Evolutionary conservation across 2,797 vertebrate species (phyloP).

Genomic region (Ambastaia sidthimunki): DNA sequence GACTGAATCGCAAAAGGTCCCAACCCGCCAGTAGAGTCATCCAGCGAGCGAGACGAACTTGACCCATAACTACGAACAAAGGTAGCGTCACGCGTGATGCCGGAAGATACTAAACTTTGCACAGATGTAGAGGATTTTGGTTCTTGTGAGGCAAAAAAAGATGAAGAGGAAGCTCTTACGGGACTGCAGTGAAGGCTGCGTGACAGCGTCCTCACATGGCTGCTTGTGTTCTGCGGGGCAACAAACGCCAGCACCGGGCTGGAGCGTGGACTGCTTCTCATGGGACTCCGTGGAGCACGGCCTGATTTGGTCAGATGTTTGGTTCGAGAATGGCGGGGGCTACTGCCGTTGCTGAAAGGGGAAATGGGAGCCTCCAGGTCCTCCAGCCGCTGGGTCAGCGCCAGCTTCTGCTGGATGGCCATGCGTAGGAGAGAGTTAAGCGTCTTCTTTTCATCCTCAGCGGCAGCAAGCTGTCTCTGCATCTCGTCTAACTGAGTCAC

Average conservation of each 20-base stretch:
- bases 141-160: conserved; percentile 46
- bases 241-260: conserved; percentile 70
- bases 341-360: conserved; percentile 76
- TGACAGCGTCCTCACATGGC: conserved; percentile 72
- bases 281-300: conserved; percentile 74
- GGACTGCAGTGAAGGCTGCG: conserved; percentile 81
- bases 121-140: conserved; percentile 42
- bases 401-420: conserved; percentile 89
- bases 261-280: conserved; percentile 77
- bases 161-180: conserved; percentile 73
- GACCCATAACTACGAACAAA: conserved; percentile 75
- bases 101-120: conserved; percentile 43
- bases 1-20: conserved; percentile 49
- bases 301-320: conserved; percentile 78
- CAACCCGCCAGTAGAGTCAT: conserved; percentile 35
- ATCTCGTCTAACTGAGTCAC: conserved; percentile 87
- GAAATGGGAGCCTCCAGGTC: conserved; percentile 75
- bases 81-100: conserved; percentile 73
- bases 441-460: conserved; percentile 88
- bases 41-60: conserved; percentile 47
- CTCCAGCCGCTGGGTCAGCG: conserved; percentile 84
- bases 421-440: conserved; percentile 86
- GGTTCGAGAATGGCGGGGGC: conserved; percentile 75
- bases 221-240: conserved; percentile 66
- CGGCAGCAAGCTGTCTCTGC: conserved; percentile 84